These are phyloP conservation scores for Eciton burchellii DNA, from an alignment of 1,140 invertebrate species.

Conservation along the genomic window DNA sequence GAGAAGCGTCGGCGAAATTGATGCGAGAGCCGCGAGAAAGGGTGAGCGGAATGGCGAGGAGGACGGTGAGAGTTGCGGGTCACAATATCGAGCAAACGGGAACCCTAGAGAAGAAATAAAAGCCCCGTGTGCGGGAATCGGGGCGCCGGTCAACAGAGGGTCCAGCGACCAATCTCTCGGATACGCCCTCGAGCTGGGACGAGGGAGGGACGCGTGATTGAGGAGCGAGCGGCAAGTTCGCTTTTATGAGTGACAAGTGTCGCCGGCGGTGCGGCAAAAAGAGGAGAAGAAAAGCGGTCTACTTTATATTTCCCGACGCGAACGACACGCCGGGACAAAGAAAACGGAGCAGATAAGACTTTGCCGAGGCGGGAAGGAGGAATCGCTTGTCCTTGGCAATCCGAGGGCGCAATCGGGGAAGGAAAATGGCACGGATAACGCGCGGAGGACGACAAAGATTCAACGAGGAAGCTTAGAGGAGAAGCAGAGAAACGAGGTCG, in stretches of 20 bases:
- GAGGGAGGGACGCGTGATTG: conserved; percentile 41
- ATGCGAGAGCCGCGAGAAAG: conserved; percentile 15
- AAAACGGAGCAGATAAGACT: not conserved
- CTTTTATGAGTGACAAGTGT: conserved; percentile 56
- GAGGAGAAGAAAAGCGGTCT: conserved; percentile 5
- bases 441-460: too few species aligned
- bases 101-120: conserved; percentile 60
- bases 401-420: not conserved
- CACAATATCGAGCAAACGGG: conserved; percentile 60
- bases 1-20: conserved; percentile 7
- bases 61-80: conserved; percentile 10
- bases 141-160: conserved; percentile 42
- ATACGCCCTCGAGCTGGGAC: conserved; percentile 42
- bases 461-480: not conserved
- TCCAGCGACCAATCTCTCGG: not conserved
- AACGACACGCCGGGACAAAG: not conserved
- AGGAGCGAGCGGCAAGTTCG: not conserved
- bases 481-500: too few species aligned
- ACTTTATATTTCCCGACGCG: not conserved
- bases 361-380: not conserved
- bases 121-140: conserved; percentile 5
- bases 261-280: not conserved
- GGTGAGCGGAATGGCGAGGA: conserved; percentile 18
- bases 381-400: not conserved
- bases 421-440: not conserved